A percentile compares a stretch with the other conserved stretches of the same genome.
Evolutionary conservation across 1,140 invertebrate genomes (phyloP).

Genomic region (Delia radicum): DNA sequence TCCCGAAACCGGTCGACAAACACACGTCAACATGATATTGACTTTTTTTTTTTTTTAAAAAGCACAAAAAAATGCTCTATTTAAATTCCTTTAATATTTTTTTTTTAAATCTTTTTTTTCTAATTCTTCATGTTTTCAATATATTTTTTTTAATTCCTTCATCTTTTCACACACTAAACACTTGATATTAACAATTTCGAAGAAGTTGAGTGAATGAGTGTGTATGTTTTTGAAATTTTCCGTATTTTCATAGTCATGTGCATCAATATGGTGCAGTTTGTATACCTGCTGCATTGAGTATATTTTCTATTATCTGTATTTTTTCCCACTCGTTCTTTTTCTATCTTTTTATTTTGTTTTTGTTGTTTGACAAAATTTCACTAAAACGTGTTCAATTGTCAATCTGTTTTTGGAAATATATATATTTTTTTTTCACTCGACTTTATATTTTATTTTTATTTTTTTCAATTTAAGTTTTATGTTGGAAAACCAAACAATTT

Average conservation of each 20-base stretch:
- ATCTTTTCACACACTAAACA: no score
- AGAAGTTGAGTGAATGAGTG: no score
- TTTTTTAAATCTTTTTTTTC: background rate
- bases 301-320: background rate
- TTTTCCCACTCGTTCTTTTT: background rate
- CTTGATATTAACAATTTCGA: no score
- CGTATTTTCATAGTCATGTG: no score
- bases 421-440: background rate
- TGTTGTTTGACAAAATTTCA: background rate
- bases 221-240: no score
- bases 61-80: background rate
- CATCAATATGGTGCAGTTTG: no score
- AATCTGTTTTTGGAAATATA: background rate
- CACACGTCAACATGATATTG: constrained; percentile 52
- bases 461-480: background rate
- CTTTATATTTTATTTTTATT: background rate
- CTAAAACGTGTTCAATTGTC: constrained; percentile 24
- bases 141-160: background rate
- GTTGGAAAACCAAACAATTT: background rate
- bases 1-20: constrained; percentile 54
- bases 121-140: background rate
- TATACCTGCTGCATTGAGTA: background rate
- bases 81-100: background rate
- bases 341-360: background rate
- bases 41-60: background rate